A percentile compares a stretch with the other conserved stretches of the same genome.
These are phyloP conservation scores for Elephas maximus DNA, from an alignment of 2,113 vertebrate species.

Conservation along the genomic window DNA sequence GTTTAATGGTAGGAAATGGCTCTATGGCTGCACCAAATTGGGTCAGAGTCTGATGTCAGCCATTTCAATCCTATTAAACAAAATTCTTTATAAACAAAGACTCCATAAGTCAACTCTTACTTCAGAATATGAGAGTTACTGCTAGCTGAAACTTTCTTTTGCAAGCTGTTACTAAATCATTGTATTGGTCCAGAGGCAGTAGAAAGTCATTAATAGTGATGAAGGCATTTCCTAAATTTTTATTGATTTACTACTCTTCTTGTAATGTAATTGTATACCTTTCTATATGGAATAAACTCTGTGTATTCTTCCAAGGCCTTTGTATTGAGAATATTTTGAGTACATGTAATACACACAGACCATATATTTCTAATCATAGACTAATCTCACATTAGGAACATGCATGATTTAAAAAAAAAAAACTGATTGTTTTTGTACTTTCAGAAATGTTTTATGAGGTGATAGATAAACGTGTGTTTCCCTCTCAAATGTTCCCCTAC, in stretches of 20 bases:
- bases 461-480: background rate
- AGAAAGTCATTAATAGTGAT: background rate
- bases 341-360: background rate
- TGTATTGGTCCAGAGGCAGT: background rate
- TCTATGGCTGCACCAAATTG: slow-evolving; percentile 35
- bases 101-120: background rate
- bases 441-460: background rate
- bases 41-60: background rate
- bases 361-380: slow-evolving; percentile 17
- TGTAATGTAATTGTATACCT: background rate
- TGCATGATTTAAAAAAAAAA: background rate
- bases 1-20: slow-evolving; percentile 24
- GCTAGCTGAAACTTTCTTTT: background rate
- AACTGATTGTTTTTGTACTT: background rate
- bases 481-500: background rate
- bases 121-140: background rate
- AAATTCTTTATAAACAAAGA: slow-evolving; percentile 11
- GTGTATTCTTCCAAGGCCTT: background rate
- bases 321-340: background rate
- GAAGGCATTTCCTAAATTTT: background rate
- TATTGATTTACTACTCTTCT: background rate
- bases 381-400: background rate
- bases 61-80: slow-evolving; percentile 35
- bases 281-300: background rate
- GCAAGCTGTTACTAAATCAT: background rate